A percentile compares a stretch with the other conserved stretches of the same genome.
Conservation (phyloP, 1,140 invertebrate genomes). For the Microvelia longipes region DNA sequence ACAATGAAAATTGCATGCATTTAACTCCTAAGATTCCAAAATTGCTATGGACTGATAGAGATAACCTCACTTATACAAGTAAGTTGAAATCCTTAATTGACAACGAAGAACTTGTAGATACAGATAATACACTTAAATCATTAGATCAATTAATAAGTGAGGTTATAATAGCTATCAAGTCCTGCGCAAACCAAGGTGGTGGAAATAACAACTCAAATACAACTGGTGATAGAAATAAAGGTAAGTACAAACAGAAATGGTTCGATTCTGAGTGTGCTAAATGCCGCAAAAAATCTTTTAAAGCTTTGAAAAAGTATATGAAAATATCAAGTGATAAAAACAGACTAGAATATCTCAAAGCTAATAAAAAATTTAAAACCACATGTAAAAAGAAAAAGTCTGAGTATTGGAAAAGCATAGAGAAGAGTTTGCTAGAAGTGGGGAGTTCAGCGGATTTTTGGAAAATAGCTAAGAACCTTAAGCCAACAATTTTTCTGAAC, state of each 20-base stretch:
- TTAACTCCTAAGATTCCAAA: not conserved
- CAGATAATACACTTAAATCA: not conserved
- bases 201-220: not conserved
- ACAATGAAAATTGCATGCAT: not conserved
- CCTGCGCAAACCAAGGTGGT: not conserved
- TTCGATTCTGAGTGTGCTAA: constrained; percentile 9
- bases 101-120: not conserved
- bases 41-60: not conserved
- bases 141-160: not conserved
- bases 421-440: not conserved
- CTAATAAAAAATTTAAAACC: not conserved
- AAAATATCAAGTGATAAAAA: not conserved
- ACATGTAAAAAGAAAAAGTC: not conserved
- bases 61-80: not conserved
- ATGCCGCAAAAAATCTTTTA: constrained; percentile 1
- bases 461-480: constrained; percentile 1
- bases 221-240: not conserved
- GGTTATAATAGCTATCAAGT: not conserved
- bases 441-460: not conserved
- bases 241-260: not conserved
- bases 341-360: constrained; percentile 2
- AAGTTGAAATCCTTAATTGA: no score
- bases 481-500: not conserved
- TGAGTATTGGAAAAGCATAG: not conserved
- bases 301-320: not conserved